Evolutionary conservation across 2,113 vertebrate species (phyloP).

Genomic region (Rhineura floridana): DNA sequence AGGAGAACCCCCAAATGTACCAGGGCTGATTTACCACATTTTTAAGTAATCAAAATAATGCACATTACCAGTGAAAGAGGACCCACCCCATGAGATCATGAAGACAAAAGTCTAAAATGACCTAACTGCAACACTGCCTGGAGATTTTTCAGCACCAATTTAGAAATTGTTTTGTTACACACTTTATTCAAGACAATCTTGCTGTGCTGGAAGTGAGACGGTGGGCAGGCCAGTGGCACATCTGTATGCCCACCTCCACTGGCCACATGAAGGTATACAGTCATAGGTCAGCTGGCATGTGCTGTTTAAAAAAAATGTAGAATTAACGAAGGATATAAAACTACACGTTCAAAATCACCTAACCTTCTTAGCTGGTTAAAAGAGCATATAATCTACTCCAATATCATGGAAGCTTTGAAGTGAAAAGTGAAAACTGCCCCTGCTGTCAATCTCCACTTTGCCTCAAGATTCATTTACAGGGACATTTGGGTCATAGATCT

Average conservation of each 20-base stretch:
- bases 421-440: constrained; percentile 80
- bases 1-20: neutral
- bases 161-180: neutral
- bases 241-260: neutral
- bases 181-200: neutral
- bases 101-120: neutral
- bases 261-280: neutral
- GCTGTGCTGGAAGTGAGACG: neutral
- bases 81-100: neutral
- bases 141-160: neutral
- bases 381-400: constrained; percentile 83
- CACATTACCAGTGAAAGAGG: no score
- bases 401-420: constrained; percentile 93
- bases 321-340: constrained; percentile 74
- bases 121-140: neutral
- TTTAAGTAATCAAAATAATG: neutral
- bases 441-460: constrained; percentile 82
- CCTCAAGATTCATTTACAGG: constrained; percentile 69
- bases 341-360: constrained; percentile 71
- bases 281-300: constrained; percentile 38
- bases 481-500: constrained; percentile 66
- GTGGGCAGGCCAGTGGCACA: neutral
- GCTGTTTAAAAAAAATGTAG: constrained; percentile 45
- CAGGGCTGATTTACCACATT: neutral
- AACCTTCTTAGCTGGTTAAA: constrained; percentile 87